These are phyloP conservation scores for Habroteleia sp. DNA, from an alignment of 2,888 invertebrate genomes.

Conservation along the genomic window DNA sequence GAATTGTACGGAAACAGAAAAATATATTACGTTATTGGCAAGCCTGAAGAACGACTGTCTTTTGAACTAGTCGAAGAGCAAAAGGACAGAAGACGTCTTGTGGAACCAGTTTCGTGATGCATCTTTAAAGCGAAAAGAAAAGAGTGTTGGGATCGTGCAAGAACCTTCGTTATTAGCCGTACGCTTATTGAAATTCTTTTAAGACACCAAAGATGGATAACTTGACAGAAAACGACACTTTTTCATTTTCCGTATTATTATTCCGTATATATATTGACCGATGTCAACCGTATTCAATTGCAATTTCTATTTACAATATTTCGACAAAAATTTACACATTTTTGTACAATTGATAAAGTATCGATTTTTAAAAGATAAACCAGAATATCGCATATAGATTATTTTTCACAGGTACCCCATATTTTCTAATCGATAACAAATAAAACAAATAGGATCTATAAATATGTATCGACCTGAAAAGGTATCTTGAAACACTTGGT, in stretches of 20 bases:
- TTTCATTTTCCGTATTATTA: slow-evolving; percentile 16
- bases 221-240: slow-evolving; percentile 47
- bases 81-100: slow-evolving; percentile 59
- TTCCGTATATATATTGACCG: too few species aligned
- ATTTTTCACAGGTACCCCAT: too few species aligned
- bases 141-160: slow-evolving; percentile 59
- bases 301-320: too few species aligned
- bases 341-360: too few species aligned
- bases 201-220: slow-evolving; percentile 58
- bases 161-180: slow-evolving; percentile 56
- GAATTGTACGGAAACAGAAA: slow-evolving; percentile 21
- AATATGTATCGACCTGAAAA: too few species aligned
- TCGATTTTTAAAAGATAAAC: too few species aligned
- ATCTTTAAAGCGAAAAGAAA: slow-evolving; percentile 58
- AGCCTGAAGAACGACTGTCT: slow-evolving; percentile 36
- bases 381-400: too few species aligned
- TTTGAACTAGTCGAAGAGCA: slow-evolving; percentile 51
- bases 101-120: slow-evolving; percentile 61
- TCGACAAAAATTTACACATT: too few species aligned
- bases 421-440: too few species aligned
- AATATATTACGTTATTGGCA: slow-evolving; percentile 53
- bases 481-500: too few species aligned
- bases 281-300: too few species aligned
- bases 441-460: too few species aligned
- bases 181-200: slow-evolving; percentile 60